Base-by-base conservation (phyloP, 2,797 vertebrate species). In the Acipenser transmontanus region DNA sequence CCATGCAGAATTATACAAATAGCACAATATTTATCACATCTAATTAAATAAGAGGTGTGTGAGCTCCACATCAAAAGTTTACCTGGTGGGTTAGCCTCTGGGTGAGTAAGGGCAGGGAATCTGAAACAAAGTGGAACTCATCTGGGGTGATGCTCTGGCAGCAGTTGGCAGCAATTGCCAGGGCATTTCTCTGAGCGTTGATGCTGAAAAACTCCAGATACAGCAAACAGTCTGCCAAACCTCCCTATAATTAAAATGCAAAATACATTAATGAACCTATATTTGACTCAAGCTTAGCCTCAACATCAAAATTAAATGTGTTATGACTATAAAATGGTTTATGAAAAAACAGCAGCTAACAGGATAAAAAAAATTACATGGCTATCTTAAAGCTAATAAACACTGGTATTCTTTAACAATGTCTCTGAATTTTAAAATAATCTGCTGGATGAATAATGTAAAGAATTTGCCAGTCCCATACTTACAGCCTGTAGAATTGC, bases 151-250 rank as follows among this genome's bases (percentile, higher is more conserved):
- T 98, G 77, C 96, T 99, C 89, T 99, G 97, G 82, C 97, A 99
- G 89, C 97, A 99, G 86, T 99, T 99, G 73, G 97, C 97, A 74
- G 97, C 96, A 49, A 99, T 99, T 77, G 97, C 97, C 82, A 99
- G 82, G 6, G 97, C 97, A 62, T 99, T 99, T 86, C 97, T 94
- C 89, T 99, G 97, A 78, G 97, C 97, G 71, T 99, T 99, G 85
- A 99, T 99, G 87, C 97, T 99, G 83, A 99, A 99, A 89, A 99
- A 99, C 77, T 99, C 97, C 74, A 99, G 88, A 84, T 98, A 99
- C 49, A 98, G 88, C 82, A 99, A 91, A 79, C 97, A 99, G 84
- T 96, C 94, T 50, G 97, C 97, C 69, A 99, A 88, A 69, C 97
- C 97, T 78, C 96, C 94, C 97, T 95, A 13, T 17, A 78, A 78